phyloP scores from a whole-genome alignment of 1,140 invertebrate genomes.

The Phymastichus coffea region DNA sequence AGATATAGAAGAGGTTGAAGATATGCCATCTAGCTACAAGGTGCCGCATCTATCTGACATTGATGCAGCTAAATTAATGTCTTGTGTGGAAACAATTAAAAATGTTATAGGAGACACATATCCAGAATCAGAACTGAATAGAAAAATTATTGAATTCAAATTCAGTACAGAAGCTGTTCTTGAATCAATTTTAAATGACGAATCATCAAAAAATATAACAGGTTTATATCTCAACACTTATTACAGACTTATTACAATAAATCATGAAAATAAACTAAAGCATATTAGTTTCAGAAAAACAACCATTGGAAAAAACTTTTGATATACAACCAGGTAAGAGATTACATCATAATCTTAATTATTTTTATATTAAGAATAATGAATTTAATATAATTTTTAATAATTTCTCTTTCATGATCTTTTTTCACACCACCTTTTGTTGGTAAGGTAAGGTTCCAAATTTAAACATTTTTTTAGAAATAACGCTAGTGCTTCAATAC shows the following conservation, averaged over 20 bases:
- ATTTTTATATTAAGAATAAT: background rate
- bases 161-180: slow-evolving; percentile 73
- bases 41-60: slow-evolving; percentile 62
- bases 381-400: slow-evolving; percentile 29
- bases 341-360: slow-evolving; percentile 14
- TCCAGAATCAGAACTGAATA: slow-evolving; percentile 68
- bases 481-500: background rate
- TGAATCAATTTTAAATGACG: slow-evolving; percentile 67
- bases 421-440: slow-evolving; percentile 36
- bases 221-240: slow-evolving; percentile 27
- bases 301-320: background rate
- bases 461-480: slow-evolving; percentile 8
- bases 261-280: background rate
- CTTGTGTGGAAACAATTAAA: slow-evolving; percentile 80
- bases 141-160: slow-evolving; percentile 65
- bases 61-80: slow-evolving; percentile 73
- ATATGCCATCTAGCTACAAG: slow-evolving; percentile 49
- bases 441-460: slow-evolving; percentile 60
- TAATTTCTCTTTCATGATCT: slow-evolving; percentile 55
- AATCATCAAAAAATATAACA: slow-evolving; percentile 32
- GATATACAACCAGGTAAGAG: slow-evolving; percentile 40
- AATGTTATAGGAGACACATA: slow-evolving; percentile 77
- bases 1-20: slow-evolving; percentile 63
- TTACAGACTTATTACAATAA: background rate
- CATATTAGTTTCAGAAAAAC: background rate